A percentile compares a stretch with the other conserved stretches of the same genome.
Conservation (phyloP, 2,113 vertebrate species). For the Rhadina sibilatrix region DNA sequence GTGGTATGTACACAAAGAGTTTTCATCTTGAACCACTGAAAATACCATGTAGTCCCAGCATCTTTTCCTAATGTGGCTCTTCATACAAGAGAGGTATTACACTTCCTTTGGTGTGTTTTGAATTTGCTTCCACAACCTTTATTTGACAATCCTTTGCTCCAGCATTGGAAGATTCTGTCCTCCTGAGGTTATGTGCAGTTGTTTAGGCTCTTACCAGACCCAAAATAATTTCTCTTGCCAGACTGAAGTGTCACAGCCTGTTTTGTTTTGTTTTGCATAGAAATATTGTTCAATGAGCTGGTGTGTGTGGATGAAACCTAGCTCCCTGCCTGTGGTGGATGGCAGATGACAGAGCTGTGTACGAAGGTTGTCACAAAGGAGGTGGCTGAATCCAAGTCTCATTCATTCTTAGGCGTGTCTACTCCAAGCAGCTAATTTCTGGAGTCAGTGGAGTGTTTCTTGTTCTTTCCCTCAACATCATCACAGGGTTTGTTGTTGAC, state of each 20-base stretch:
- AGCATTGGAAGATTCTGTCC: background rate
- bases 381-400: background rate
- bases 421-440: background rate
- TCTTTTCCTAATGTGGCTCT: background rate
- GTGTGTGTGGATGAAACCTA: background rate
- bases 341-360: background rate
- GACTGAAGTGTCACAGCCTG: background rate
- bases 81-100: rapidly evolving
- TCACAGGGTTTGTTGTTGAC: background rate
- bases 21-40: background rate
- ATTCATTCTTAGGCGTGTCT: background rate
- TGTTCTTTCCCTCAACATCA: background rate
- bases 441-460: background rate
- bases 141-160: background rate
- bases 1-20: background rate
- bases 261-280: background rate
- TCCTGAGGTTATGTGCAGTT: background rate
- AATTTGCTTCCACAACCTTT: background rate
- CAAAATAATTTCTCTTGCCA: background rate
- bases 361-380: background rate
- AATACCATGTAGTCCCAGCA: background rate
- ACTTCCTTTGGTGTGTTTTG: background rate
- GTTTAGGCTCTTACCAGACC: background rate
- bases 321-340: background rate
- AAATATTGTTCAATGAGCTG: background rate